Evolutionary conservation across 2,113 vertebrate genomes (phyloP).

Genomic region (Riparia riparia): DNA sequence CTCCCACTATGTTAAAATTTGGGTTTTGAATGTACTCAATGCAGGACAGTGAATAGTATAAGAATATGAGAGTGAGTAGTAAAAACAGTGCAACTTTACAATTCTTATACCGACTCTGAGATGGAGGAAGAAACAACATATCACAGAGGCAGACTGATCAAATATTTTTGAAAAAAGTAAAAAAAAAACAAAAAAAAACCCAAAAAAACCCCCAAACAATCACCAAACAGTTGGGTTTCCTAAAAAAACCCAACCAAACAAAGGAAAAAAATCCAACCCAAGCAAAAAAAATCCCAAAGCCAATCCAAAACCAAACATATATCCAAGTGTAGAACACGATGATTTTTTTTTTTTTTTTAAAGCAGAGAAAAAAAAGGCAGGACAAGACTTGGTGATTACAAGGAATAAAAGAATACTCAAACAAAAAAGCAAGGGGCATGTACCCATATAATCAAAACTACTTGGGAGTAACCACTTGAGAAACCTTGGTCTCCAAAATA

Average conservation of each 20-base stretch:
- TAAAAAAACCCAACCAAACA: not conserved
- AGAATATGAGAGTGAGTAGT: not conserved
- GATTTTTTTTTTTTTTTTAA: not conserved
- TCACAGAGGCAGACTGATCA: not conserved
- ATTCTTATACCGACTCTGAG: not conserved
- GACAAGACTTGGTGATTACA: not conserved
- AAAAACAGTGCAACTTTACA: not conserved
- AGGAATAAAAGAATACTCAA: not conserved
- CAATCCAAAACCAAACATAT: not conserved
- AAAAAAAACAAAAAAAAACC: not conserved
- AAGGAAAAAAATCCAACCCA: not conserved
- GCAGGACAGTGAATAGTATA: accelerated
- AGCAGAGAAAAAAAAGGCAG: not conserved
- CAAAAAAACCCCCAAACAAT: too few species aligned
- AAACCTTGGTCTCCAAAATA: not conserved
- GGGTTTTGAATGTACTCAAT: not conserved
- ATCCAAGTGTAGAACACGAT: not conserved
- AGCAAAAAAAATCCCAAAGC: not conserved
- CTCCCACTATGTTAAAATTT: not conserved
- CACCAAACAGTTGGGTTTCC: not conserved
- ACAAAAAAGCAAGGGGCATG: not conserved
- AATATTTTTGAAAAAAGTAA: not conserved
- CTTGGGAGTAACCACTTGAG: not conserved
- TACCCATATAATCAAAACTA: not conserved
- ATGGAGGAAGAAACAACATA: not conserved